phyloP scores from a whole-genome alignment of 2,113 vertebrate genomes.

The Charadrius vociferus region DNA sequence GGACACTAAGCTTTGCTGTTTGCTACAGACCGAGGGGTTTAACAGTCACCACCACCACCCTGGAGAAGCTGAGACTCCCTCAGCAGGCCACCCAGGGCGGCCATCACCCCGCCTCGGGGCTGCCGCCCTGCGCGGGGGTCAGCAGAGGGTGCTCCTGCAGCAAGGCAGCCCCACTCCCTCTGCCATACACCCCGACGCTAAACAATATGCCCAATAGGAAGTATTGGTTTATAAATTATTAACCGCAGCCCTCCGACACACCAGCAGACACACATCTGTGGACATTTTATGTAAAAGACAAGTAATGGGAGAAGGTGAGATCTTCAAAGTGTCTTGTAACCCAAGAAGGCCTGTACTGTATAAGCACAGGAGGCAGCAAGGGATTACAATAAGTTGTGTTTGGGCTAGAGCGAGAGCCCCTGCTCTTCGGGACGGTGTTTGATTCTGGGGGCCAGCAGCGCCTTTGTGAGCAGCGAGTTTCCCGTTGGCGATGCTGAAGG shows the following conservation, averaged over 20 bases:
- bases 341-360: conserved; percentile 72
- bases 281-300: conserved; percentile 78
- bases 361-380: conserved; percentile 74
- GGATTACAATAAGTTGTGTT: conserved; percentile 71
- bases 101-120: background rate
- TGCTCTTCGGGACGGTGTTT: conserved; percentile 39
- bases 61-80: background rate
- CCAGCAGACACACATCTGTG: conserved; percentile 78
- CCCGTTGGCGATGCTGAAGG: background rate
- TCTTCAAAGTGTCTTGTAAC: conserved; percentile 82
- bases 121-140: background rate
- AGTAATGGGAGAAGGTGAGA: conserved; percentile 84
- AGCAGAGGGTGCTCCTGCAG: conserved; percentile 73
- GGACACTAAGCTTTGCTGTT: background rate
- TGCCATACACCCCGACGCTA: background rate
- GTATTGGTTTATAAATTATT: conserved; percentile 74
- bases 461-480: conserved; percentile 59
- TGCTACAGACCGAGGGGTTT: background rate
- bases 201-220: conserved; percentile 35
- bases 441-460: conserved; percentile 16
- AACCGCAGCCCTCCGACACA: conserved; percentile 65
- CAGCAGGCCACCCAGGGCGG: background rate
- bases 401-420: conserved; percentile 55
- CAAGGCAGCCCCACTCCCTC: background rate
- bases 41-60: too few species aligned